A percentile compares a stretch with the other conserved stretches of the same genome.
Conservation (phyloP, 2,113 vertebrate species). For the Phrynosoma blainvillii region DNA sequence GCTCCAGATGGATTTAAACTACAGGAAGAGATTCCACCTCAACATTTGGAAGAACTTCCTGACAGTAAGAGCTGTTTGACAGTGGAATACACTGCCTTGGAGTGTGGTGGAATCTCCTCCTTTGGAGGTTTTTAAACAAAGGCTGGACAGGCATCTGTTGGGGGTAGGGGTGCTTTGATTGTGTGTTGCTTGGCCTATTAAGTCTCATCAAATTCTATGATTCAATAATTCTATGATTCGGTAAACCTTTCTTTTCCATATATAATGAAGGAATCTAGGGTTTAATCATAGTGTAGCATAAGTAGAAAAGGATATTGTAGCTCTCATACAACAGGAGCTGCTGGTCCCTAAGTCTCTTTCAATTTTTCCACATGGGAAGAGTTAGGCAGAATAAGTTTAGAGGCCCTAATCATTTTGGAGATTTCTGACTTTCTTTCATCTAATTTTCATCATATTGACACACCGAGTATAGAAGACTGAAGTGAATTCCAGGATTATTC, state of each 20-base stretch:
- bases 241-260: background rate
- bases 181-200: no score
- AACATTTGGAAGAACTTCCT: no score
- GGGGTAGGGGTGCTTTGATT: no score
- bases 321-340: background rate
- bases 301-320: background rate
- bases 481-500: background rate
- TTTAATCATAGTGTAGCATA: background rate
- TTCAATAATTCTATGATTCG: background rate
- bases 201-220: no score
- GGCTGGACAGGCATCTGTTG: no score
- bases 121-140: no score
- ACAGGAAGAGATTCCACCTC: no score
- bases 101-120: no score
- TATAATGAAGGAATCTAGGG: background rate
- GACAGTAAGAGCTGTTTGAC: no score
- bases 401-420: background rate
- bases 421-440: background rate
- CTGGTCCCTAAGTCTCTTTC: background rate
- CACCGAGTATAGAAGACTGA: no score
- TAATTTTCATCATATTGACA: background rate
- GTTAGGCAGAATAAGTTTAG: background rate
- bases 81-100: no score
- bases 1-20: no score
- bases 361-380: background rate